Evolutionary conservation across 2,797 vertebrate genomes (phyloP).

Genomic region (Enteromius thamalakanensis): DNA sequence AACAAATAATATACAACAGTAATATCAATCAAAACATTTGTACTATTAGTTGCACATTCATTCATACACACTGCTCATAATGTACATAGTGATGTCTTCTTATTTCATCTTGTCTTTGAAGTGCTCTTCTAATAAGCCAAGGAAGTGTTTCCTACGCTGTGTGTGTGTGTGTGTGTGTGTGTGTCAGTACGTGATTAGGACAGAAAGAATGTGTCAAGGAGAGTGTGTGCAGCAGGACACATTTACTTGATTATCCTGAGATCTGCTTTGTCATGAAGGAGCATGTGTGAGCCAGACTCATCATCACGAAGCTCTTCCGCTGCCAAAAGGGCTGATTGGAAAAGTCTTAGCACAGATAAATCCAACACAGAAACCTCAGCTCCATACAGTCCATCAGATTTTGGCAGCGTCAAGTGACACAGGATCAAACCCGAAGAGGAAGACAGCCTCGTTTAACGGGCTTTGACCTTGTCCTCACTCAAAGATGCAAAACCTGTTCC

Average conservation of each 20-base stretch:
- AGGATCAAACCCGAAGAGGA: neutral
- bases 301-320: neutral
- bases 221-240: slow-evolving; percentile 8
- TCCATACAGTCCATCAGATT: slow-evolving; percentile 2
- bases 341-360: slow-evolving; percentile 19
- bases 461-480: neutral
- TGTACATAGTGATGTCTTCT: neutral
- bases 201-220: slow-evolving; percentile 10
- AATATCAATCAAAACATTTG: neutral
- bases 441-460: neutral
- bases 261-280: slow-evolving; percentile 47
- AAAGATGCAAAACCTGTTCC: slow-evolving; percentile 23
- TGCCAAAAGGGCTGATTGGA: slow-evolving; percentile 12
- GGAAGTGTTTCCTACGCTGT: neutral
- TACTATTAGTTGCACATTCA: too few species aligned
- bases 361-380: neutral
- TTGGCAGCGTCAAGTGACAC: neutral
- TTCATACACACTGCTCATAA: neutral
- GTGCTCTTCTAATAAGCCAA: neutral
- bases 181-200: neutral
- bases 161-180: neutral
- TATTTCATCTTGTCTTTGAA: neutral
- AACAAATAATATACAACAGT: neutral
- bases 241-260: slow-evolving; percentile 48
- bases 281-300: slow-evolving; percentile 31